A percentile compares a stretch with the other conserved stretches of the same genome.
Evolutionary conservation across 2,797 vertebrate species (phyloP).

Genomic region (Numenius phaeopus): DNA sequence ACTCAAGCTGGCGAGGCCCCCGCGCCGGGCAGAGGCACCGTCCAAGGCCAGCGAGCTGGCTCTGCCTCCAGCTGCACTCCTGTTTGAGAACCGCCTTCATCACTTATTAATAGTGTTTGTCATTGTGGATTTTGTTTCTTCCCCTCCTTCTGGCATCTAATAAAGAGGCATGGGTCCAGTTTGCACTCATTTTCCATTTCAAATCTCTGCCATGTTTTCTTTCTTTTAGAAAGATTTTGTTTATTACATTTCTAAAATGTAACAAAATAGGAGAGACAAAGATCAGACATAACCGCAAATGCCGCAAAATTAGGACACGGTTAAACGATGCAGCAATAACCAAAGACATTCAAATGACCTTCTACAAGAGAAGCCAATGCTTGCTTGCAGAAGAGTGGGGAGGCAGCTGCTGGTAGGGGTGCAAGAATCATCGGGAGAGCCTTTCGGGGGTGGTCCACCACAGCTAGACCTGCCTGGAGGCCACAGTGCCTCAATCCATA

Average conservation of each 20-base stretch:
- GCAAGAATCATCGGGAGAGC: not conserved
- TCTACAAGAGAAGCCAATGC: not conserved
- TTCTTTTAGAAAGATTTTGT: not conserved
- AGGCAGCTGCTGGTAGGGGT: not conserved
- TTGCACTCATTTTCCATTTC: constrained; percentile 30
- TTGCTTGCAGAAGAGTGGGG: not conserved
- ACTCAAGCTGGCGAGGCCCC: not conserved
- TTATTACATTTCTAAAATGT: constrained; percentile 21
- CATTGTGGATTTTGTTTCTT: not conserved
- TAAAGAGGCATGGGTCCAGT: constrained; percentile 5
- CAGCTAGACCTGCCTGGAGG: not conserved
- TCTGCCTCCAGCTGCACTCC: not conserved
- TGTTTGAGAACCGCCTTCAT: not conserved
- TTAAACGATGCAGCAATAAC: not conserved
- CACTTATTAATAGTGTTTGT: constrained; percentile 44
- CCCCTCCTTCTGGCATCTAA: constrained; percentile 11
- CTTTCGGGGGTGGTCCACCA: rapidly evolving
- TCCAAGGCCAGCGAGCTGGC: not conserved
- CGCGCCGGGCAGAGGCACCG: rapidly evolving
- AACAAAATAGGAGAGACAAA: constrained; percentile 23
- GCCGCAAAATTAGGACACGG: not conserved
- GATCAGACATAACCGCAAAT: not conserved
- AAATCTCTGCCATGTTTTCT: constrained; percentile 42
- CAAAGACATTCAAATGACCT: not conserved
- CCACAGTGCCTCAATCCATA: rapidly evolving